Evolutionary conservation across 2,797 vertebrate species (phyloP), one percentile per base, ranked within the genome.

Genomic region (Dipus sagitta): DNA sequence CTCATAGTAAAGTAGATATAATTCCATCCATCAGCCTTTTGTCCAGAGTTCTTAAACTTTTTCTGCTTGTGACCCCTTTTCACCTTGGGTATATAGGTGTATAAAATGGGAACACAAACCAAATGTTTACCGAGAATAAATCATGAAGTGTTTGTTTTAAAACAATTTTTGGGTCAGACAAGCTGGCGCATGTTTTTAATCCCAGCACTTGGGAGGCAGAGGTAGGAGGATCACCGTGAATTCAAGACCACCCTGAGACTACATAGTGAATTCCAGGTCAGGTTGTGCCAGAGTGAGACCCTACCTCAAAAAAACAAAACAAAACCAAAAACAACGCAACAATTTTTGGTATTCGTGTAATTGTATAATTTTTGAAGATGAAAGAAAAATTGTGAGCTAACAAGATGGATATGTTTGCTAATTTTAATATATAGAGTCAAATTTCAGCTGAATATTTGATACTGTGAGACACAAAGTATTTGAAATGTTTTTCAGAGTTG

Each of bases 21-120:
- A 72, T 92, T 93, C 82, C 86, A 71, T 71, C 92, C 88, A 92
- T 88, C 87, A 76, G 38, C 8, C 70, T 88, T 71, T 94, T 60
- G 68, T 12, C 32, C 30, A 15, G 24, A 68, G 24, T 17, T 86
- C 68, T 38, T 28, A 21, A 72, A 30, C 68, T 32, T 38, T 74
- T 62, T 72, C 54, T 60, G 23, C 34, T 47, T 68, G 62, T 2
- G 20, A 13, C 26, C 26, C 47, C 52, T 11, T 62, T 47, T 26
- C 24, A 47, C 12, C 6, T 38, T 62, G 7, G 26, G 32, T 30
- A 42, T 11, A 38, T 62, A 6, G 4, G 15, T n/a, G 52, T 70
- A 20, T 60, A 71, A 58, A 15, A 54, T 38, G 74, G 54, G 58
- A 23, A 47, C 6, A 42, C 54, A 86, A 86, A 75, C 30, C 4